Conservation (phyloP, 1,140 invertebrate species). For the Macrobrachium nipponense region DNA sequence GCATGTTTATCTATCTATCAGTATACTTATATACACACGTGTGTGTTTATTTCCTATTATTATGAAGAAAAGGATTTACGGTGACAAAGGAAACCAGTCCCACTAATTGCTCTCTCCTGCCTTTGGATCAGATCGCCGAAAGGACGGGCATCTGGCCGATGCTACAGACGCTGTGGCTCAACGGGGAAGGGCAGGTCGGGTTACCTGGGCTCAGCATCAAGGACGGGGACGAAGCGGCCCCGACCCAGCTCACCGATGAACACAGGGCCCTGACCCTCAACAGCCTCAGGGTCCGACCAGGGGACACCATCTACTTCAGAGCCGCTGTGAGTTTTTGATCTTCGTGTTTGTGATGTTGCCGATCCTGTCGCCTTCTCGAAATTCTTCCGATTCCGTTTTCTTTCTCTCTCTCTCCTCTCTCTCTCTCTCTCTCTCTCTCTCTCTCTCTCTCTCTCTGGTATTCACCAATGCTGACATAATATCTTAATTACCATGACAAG, state of each 20-base stretch:
- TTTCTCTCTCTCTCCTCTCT: slow-evolving; percentile 7
- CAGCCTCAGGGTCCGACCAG: slow-evolving; percentile 55
- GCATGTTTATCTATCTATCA: no score
- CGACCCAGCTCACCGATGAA: slow-evolving; percentile 52
- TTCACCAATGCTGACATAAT: not conserved
- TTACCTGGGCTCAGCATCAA: not conserved
- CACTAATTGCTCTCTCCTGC: not conserved
- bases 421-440: slow-evolving; percentile 9
- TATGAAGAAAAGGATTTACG: no score
- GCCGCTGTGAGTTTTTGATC: slow-evolving; percentile 54
- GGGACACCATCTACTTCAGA: slow-evolving; percentile 64
- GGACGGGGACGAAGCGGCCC: slow-evolving; percentile 16
- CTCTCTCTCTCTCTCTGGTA: not conserved
- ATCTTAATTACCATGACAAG: not conserved
- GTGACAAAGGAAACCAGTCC: not conserved
- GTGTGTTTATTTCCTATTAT: no score
- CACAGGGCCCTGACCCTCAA: slow-evolving; percentile 62
- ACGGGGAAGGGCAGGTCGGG: slow-evolving; percentile 32
- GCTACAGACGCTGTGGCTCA: slow-evolving; percentile 62
- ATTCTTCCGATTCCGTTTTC: not conserved
- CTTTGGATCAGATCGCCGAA: slow-evolving; percentile 49
- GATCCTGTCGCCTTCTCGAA: not conserved
- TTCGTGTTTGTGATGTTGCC: not conserved
- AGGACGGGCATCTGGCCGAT: slow-evolving; percentile 62
- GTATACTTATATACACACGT: no score